Base-by-base conservation (phyloP, 2,888 invertebrate genomes). In the Tetragonisca angustula region DNA sequence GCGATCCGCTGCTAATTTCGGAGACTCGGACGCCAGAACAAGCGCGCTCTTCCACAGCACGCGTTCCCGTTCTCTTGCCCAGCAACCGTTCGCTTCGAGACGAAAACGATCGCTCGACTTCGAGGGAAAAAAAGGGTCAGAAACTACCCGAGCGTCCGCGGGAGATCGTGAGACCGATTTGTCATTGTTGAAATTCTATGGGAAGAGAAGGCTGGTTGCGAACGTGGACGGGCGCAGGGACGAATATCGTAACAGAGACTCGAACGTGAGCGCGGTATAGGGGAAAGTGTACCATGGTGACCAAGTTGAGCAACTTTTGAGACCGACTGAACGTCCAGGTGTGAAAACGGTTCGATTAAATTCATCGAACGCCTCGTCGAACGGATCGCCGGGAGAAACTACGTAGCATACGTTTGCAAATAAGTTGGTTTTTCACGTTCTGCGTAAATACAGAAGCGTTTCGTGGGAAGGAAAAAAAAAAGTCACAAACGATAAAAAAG, bases 271-370 rank as follows among this genome's bases (percentile, higher is more conserved):
- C 88, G 85, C 88, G 88, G 89, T 90, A 91, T 90, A 84, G 92
- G 93, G 93, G 93, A 94, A 94, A 94, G 93, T 93, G 91, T 92
- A 93, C 91, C 92, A 90, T 88, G 89, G 82, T 87, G 85, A 80
- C 79, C 83, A 71, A 62, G 90, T 94, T 93, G 91, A 90, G 93
- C 92, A 93, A 94, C 90, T 81, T 81, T 85, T 80, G 70, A 73
- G 74, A 79, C 79, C 79, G 76, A 79, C 74, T 43, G 71, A 74
- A 75, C 69, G 78, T 68, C 61, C 76, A 64, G 52, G 56, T 75
- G 71, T 71, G 67, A 71, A 70, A 73, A 75, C 78, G 49, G 52
- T 56, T 65, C 79, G 78, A 78, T 77, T 72, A 67, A 9, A 75
- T 85, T 85, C 74, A 79, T 84, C 72, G 72, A 56, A 71, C 21